Conservation (phyloP, 2,888 invertebrate species). For the Atrina japonica region DNA sequence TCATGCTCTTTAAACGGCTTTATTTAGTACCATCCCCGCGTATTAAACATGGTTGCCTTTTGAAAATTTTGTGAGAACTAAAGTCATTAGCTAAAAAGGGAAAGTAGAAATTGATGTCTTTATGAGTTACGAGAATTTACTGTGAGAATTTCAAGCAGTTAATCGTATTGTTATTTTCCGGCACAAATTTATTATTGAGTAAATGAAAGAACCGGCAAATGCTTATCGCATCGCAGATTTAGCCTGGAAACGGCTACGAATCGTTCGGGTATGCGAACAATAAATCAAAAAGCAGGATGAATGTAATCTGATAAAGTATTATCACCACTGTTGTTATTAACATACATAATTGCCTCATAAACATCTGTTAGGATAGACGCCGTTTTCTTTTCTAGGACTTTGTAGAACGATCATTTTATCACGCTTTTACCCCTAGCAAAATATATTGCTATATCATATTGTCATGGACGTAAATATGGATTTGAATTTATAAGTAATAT, state of each 20-base stretch:
- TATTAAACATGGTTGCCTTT: slow-evolving; percentile 25
- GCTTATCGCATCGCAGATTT: slow-evolving; percentile 40
- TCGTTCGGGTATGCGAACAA: slow-evolving; percentile 34
- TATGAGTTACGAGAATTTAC: slow-evolving; percentile 51
- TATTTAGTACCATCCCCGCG: slow-evolving; percentile 32
- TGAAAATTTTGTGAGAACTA: not conserved
- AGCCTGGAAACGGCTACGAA: slow-evolving; percentile 36
- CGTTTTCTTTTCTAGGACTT: no score
- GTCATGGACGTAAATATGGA: no score
- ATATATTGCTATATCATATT: no score
- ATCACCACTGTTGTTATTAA: slow-evolving; percentile 29
- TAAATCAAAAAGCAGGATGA: slow-evolving; percentile 23
- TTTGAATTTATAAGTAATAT: no score
- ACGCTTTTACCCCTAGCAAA: no score
- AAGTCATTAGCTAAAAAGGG: slow-evolving; percentile 23
- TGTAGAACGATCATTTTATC: no score
- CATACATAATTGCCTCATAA: slow-evolving; percentile 36
- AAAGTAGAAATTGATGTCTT: slow-evolving; percentile 52
- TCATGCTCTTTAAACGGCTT: slow-evolving; percentile 31
- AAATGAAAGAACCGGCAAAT: slow-evolving; percentile 40
- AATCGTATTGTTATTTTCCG: slow-evolving; percentile 54
- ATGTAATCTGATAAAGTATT: slow-evolving; percentile 22
- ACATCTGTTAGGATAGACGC: slow-evolving; percentile 37
- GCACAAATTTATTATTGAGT: slow-evolving; percentile 39
- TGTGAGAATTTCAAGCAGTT: slow-evolving; percentile 52